Conservation (phyloP, 2,797 vertebrate species). For the Micrastur ruficollis region DNA sequence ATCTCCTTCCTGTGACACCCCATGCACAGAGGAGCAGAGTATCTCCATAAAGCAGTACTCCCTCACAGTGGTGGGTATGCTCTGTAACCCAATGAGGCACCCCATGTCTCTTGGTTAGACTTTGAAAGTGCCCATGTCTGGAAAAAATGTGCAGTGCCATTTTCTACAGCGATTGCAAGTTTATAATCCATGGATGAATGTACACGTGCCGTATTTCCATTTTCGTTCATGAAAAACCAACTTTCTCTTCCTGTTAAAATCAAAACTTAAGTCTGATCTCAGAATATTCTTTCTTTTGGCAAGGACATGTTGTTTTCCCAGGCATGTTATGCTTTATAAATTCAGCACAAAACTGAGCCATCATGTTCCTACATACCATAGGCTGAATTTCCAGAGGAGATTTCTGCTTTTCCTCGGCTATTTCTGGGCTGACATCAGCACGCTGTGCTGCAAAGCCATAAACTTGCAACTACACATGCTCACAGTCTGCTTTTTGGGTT, state of each 20-base stretch:
- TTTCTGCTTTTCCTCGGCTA: background rate
- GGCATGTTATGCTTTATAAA: background rate
- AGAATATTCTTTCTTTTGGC: background rate
- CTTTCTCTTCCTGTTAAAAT: background rate
- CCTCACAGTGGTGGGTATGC: background rate
- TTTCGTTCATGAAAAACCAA: background rate
- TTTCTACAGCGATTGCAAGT: background rate
- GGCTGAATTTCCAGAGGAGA: background rate
- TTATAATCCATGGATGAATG: background rate
- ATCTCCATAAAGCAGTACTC: background rate
- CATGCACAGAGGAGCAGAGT: rapidly evolving
- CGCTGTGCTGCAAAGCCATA: background rate
- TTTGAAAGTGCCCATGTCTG: background rate
- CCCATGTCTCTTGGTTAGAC: background rate
- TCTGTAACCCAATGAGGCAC: background rate
- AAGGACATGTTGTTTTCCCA: background rate
- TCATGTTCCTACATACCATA: background rate
- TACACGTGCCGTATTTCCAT: rapidly evolving
- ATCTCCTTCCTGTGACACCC: background rate
- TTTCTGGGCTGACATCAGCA: background rate
- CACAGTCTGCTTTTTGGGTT: background rate
- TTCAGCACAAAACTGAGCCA: background rate
- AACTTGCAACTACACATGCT: background rate
- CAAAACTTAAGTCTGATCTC: background rate
- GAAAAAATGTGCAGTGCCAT: rapidly evolving